phyloP scores from a whole-genome alignment of 2,113 vertebrate species.

The Synodontis membranacea region DNA sequence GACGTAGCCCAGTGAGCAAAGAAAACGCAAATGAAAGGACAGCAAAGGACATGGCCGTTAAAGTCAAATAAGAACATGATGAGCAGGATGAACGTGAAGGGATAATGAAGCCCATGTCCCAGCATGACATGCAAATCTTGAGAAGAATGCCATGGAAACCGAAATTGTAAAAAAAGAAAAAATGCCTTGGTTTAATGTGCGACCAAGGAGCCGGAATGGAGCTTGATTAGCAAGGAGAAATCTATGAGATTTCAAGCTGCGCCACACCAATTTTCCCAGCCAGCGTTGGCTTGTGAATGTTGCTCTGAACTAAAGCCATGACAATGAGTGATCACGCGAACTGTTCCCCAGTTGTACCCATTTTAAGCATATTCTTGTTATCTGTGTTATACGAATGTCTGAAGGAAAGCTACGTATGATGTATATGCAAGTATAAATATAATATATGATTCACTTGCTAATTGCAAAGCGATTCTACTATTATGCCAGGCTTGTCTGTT shows the following conservation, averaged over 20 bases:
- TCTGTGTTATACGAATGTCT: background rate
- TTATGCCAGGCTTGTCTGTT: background rate
- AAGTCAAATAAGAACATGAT: background rate
- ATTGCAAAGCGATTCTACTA: background rate
- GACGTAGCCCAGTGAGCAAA: background rate
- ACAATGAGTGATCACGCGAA: too few species aligned
- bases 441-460: background rate
- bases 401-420: background rate
- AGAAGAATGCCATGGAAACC: background rate
- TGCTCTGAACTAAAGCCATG: constrained; percentile 9
- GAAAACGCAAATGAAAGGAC: background rate
- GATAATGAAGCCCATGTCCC: constrained; percentile 44
- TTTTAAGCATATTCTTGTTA: background rate
- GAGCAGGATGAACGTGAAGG: constrained; percentile 25
- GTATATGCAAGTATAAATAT: background rate
- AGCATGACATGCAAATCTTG: constrained; percentile 38
- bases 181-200: background rate
- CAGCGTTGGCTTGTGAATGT: background rate
- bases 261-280: background rate
- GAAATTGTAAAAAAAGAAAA: background rate
- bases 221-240: background rate
- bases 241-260: background rate
- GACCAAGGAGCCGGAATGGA: constrained; percentile 5
- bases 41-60: background rate
- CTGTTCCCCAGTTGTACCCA: background rate